Evolutionary conservation across 2,888 invertebrate genomes (phyloP).

Genomic region (Neoascia interrupta): DNA sequence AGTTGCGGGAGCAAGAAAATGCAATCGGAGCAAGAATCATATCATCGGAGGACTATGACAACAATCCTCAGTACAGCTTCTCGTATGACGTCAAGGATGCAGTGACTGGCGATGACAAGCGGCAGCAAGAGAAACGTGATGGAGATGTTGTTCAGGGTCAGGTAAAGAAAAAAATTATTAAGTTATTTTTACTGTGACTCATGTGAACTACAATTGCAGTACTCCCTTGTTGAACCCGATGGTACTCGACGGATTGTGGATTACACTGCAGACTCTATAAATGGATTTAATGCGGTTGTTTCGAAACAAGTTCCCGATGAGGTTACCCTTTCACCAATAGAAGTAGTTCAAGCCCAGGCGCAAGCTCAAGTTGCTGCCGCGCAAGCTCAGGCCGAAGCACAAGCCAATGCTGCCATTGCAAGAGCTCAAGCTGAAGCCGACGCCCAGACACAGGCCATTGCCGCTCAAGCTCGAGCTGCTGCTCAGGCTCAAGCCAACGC

Average conservation of each 20-base stretch:
- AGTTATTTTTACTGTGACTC: too few species aligned
- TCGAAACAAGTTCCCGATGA: conserved; percentile 61
- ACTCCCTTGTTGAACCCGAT: conserved; percentile 70
- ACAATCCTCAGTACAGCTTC: conserved; percentile 71
- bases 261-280: conserved; percentile 70
- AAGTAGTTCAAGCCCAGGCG: conserved; percentile 52
- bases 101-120: conserved; percentile 72
- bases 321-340: conserved; percentile 46
- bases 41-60: conserved; percentile 74
- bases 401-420: conserved; percentile 35
- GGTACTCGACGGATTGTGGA: conserved; percentile 69
- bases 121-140: conserved; percentile 72
- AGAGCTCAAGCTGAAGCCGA: conserved; percentile 72
- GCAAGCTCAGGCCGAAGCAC: conserved; percentile 77
- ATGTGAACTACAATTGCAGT: conserved; percentile 28
- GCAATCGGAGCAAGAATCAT: conserved; percentile 70
- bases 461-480: conserved; percentile 72
- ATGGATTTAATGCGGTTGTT: conserved; percentile 69
- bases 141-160: conserved; percentile 72
- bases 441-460: conserved; percentile 71
- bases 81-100: conserved; percentile 72
- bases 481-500: conserved; percentile 74
- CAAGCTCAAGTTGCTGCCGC: conserved; percentile 66
- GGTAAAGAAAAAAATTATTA: conserved; percentile 37
- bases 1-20: conserved; percentile 70